Evolutionary conservation across 2,888 invertebrate species (phyloP).

Genomic region (Cylindroiulus punctatus): DNA sequence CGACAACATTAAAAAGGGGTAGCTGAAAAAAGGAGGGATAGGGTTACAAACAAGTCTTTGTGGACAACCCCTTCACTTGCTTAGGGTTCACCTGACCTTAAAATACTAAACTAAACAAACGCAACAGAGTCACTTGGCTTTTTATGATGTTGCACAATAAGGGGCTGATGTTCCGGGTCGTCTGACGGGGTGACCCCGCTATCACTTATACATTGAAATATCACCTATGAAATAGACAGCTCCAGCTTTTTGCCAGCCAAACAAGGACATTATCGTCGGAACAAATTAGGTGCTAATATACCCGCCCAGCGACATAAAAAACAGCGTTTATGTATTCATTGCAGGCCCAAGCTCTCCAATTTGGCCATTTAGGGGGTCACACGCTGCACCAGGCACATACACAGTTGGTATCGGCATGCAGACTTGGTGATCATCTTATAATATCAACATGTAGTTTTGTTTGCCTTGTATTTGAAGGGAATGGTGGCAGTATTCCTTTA

Average conservation of each 20-base stretch:
- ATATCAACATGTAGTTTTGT: too few species aligned
- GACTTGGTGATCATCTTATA: too few species aligned
- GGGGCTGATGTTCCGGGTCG: constrained; percentile 51
- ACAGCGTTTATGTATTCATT: not conserved
- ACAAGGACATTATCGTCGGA: constrained; percentile 17
- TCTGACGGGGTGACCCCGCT: constrained; percentile 39
- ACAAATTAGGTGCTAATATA: constrained; percentile 40
- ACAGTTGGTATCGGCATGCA: not conserved
- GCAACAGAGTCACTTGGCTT: constrained; percentile 55
- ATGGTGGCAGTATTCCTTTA: too few species aligned
- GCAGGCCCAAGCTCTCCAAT: not conserved
- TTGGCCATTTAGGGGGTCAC: not conserved
- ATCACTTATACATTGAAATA: constrained; percentile 47
- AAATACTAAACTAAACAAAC: constrained; percentile 56
- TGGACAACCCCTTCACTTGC: constrained; percentile 54
- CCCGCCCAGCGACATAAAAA: constrained; percentile 22
- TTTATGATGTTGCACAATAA: constrained; percentile 51
- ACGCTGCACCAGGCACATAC: not conserved
- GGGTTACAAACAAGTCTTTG: constrained; percentile 55
- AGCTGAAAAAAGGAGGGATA: constrained; percentile 53
- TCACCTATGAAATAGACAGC: constrained; percentile 45
- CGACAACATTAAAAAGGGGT: constrained; percentile 48
- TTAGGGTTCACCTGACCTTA: constrained; percentile 52
- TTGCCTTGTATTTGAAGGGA: too few species aligned
- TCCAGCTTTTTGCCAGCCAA: not conserved